These are phyloP conservation scores for Somateria mollissima DNA, from an alignment of 2,797 vertebrate genomes.

Conservation along the genomic window DNA sequence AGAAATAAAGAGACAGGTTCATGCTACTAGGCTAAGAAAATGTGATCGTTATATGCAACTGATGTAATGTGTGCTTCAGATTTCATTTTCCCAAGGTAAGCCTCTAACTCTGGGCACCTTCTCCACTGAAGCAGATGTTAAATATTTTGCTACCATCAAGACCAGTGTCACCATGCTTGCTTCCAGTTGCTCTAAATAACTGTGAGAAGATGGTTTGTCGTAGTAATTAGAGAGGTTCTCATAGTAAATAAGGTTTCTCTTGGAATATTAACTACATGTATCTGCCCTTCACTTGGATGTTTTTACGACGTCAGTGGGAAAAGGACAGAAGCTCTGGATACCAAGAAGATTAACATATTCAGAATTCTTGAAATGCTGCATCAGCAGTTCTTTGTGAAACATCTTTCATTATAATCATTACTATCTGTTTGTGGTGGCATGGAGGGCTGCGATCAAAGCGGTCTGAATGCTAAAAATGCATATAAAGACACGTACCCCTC, in stretches of 20 bases:
- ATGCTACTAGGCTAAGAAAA: not conserved
- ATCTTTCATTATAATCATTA: not conserved
- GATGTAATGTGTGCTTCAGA: not conserved
- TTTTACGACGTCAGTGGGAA: not conserved
- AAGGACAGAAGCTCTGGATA: not conserved
- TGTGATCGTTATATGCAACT: not conserved
- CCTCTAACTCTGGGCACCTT: not conserved
- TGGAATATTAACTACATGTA: not conserved
- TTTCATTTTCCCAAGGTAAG: not conserved
- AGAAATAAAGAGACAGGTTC: not conserved
- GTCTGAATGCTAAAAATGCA: not conserved
- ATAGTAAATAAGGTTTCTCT: not conserved
- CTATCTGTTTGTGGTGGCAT: rapidly evolving
- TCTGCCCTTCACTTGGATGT: not conserved
- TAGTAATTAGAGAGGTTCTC: not conserved
- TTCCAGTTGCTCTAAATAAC: not conserved
- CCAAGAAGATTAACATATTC: not conserved
- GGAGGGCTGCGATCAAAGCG: not conserved
- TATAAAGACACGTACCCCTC: not conserved
- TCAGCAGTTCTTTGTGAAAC: not conserved
- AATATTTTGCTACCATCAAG: not conserved
- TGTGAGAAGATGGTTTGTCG: not conserved
- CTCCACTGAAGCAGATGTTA: not conserved
- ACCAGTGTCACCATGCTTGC: not conserved
- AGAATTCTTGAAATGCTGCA: not conserved